These are phyloP conservation scores for Macrotrachela quadricornifera DNA, from an alignment of 1,140 invertebrate genomes.

Conservation along the genomic window DNA sequence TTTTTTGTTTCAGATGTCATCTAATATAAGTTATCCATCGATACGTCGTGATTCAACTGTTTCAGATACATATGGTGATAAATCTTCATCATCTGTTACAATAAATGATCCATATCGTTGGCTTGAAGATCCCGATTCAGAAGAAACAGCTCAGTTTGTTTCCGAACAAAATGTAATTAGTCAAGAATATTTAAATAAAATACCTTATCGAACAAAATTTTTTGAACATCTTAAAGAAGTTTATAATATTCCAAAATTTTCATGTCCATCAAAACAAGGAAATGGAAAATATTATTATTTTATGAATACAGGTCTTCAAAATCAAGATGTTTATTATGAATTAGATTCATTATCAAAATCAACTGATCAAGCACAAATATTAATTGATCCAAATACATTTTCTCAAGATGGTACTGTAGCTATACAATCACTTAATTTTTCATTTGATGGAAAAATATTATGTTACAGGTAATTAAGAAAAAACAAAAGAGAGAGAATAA, in stretches of 20 bases:
- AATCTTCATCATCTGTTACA: slow-evolving; percentile 36
- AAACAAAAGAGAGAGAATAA: no score
- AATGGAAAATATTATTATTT: slow-evolving; percentile 60
- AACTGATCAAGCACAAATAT: slow-evolving; percentile 55
- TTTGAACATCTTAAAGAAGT: slow-evolving; percentile 49
- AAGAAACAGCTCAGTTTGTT: slow-evolving; percentile 75
- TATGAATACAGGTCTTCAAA: slow-evolving; percentile 82
- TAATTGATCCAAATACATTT: slow-evolving; percentile 76
- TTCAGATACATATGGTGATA: not conserved
- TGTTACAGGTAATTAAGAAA: no score
- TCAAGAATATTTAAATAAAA: slow-evolving; percentile 56
- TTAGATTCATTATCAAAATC: slow-evolving; percentile 44
- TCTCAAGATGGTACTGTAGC: slow-evolving; percentile 80
- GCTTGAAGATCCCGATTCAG: slow-evolving; percentile 78
- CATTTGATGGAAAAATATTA: slow-evolving; percentile 49
- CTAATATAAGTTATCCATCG: no score
- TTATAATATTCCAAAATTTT: slow-evolving; percentile 88
- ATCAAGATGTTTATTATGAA: slow-evolving; percentile 81
- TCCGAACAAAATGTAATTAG: slow-evolving; percentile 77
- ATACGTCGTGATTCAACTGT: no score
- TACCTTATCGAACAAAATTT: slow-evolving; percentile 36
- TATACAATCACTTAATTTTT: slow-evolving; percentile 53
- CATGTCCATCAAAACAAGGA: slow-evolving; percentile 49
- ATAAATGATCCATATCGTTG: slow-evolving; percentile 77
- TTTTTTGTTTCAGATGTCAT: no score